These are phyloP conservation scores for Cylloceria caligata DNA, from an alignment of 2,888 invertebrate genomes.

Conservation along the genomic window DNA sequence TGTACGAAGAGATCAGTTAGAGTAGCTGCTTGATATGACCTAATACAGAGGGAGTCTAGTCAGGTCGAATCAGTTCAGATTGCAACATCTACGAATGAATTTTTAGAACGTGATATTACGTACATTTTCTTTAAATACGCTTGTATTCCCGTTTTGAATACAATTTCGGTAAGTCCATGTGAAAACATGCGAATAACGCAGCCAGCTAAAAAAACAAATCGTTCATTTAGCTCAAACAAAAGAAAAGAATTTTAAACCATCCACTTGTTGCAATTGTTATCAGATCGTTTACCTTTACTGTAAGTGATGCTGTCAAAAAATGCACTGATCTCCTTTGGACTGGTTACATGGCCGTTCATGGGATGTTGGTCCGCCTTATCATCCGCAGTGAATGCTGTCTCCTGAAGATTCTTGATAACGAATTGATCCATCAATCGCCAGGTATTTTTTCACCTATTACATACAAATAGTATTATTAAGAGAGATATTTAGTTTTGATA, in stretches of 20 bases:
- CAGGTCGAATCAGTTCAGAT: no score
- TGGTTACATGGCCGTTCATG: constrained; percentile 85
- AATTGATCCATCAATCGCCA: constrained; percentile 86
- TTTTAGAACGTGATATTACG: constrained; percentile 79
- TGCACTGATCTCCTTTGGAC: constrained; percentile 85
- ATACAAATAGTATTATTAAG: background rate
- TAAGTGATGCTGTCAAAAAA: constrained; percentile 88
- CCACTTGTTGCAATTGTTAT: no score
- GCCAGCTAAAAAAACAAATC: constrained; percentile 82
- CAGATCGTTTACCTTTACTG: constrained; percentile 88
- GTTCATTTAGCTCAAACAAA: no score
- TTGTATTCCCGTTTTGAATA: constrained; percentile 84
- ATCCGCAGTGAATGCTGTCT: constrained; percentile 82
- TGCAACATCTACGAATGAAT: no score
- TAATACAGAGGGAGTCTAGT: no score
- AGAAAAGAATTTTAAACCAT: no score
- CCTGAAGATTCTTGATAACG: constrained; percentile 84
- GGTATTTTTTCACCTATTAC: constrained; percentile 60
- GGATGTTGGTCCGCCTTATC: constrained; percentile 85
- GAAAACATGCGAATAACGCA: constrained; percentile 87
- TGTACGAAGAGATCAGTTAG: constrained; percentile 85
- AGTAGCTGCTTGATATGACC: no score
- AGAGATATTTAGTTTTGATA: no score
- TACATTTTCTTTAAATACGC: constrained; percentile 74
- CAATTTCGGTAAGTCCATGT: constrained; percentile 84